Evolutionary conservation across 2,113 vertebrate genomes (phyloP).

Genomic region (Cynocephalus volans): DNA sequence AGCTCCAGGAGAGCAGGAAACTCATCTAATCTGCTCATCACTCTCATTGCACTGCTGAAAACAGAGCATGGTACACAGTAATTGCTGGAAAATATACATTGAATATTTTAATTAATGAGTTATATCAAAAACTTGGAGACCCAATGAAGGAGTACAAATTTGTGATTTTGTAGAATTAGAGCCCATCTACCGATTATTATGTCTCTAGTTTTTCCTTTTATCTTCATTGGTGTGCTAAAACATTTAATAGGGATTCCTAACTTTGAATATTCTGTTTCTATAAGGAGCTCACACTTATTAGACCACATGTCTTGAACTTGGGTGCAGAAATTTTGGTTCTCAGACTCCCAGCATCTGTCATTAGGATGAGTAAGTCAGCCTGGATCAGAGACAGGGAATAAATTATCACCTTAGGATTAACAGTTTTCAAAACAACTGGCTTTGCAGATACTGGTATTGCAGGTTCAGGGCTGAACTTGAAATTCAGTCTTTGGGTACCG

Average conservation of each 20-base stretch:
- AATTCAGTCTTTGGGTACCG: background rate
- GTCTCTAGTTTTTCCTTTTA: background rate
- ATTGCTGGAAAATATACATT: background rate
- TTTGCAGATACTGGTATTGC: rapidly evolving
- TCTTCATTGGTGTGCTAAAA: rapidly evolving
- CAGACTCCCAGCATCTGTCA: background rate
- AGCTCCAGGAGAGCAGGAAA: background rate
- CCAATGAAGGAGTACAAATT: background rate
- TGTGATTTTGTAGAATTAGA: too few relatives aligned
- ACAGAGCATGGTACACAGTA: background rate
- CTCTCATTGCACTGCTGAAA: background rate
- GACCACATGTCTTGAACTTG: background rate
- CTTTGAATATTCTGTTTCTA: background rate
- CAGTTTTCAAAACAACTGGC: background rate
- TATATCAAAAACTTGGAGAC: background rate
- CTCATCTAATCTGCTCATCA: background rate
- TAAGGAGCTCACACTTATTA: too few relatives aligned
- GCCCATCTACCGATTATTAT: rapidly evolving
- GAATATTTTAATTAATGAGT: background rate
- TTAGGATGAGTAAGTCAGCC: background rate
- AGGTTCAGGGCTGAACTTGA: background rate
- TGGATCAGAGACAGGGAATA: background rate
- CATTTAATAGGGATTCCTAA: background rate
- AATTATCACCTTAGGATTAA: background rate
- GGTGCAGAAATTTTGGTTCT: background rate